Evolutionary conservation across 2,797 vertebrate genomes (phyloP), one percentile per base, ranked within the genome.

Genomic region (Acanthis flammea): DNA sequence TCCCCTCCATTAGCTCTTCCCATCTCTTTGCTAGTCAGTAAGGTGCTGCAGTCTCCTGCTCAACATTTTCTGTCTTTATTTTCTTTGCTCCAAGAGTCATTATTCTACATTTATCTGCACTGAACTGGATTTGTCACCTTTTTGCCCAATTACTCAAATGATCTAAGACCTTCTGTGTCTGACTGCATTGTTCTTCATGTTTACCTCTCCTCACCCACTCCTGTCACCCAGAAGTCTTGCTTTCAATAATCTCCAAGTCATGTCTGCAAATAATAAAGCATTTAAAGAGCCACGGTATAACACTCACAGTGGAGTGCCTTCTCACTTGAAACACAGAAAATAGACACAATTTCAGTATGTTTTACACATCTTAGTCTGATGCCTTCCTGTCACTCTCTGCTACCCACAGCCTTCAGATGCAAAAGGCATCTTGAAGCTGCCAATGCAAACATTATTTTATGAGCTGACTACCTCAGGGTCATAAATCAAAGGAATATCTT

Each of bases 131-230:
- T 96, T 96, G 87, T 96, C 94, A 95, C 91, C 79, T 78, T 94
- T 95, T 90, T 94, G 67, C 71, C 85, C 85, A 96, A 83, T 97
- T 96, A 96, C 77, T 86, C 85, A 78, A 87, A 87, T 95, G 68
- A 96, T 96, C 94, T 90, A 81, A 97, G 92, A 87, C 82, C 86
- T 95, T 89, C 80, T 87, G 50, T 93, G 58, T 90, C 94, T 86
- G 82, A 77, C 90, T 74, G 74, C 61, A 68, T 85, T 80, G 57
- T 85, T 95, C 94, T 81, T 91, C 74, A 50, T 95, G 88, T 95
- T 96, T 96, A 92, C 88, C 80, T 92, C 90, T 88, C 85, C 65
- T 88, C 25, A 4, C 54, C 71, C 67, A 87, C 86, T 79, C 45
- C 73, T 84, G 67, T 94, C 92, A 86, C 61, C 76, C 65, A 66